Evolutionary conservation across 2,797 vertebrate species (phyloP), one percentile per base, ranked within the genome.

Genomic region (Podargus strigoides): DNA sequence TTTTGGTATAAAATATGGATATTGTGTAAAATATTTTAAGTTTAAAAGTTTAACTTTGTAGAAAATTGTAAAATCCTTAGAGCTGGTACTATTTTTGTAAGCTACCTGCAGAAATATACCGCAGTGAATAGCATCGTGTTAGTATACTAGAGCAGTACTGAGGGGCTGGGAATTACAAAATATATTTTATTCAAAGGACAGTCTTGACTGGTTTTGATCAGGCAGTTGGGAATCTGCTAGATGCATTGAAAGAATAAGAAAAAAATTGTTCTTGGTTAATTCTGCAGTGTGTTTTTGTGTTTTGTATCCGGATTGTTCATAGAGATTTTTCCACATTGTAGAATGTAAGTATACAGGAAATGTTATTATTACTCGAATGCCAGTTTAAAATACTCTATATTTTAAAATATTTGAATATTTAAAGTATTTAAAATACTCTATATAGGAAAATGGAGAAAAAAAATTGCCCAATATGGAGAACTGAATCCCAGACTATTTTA

Each of bases 41-140:
- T 97, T 95, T 42, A 96, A 96, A 94, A 97, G 97, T 96, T 93
- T 80, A 95, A 97, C 96, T 98, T 98, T 86, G 90, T 87, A 75
- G 79, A 87, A 77, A 92, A 96, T 64, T 69, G 52, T 73, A 83
- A 95, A 93, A 94, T 32, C 28, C 72, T 92, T 89, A 85, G 63
- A 95, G 58, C 49, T 79, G 67, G 56, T 85, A 52, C 90, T 94
- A 88, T 96, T 96, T 90, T 85, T 96, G 83, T 70, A 85, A 91
- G 83, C 52, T 76, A 78, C 76, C 28, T 94, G 67, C 74, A 91
- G 63, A 86, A 81, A 77, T 87, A 56, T 30, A 23, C 72, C 5
- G 9, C 74, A 41, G n/a, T 64, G 86, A 85, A 47, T 42, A 92
- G 27, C 23, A 3, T 74, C 10, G 3, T 58, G 41, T 34, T 85